These are phyloP conservation scores for Sebastes alutus DNA, from an alignment of 2,797 vertebrate species.

Conservation along the genomic window DNA sequence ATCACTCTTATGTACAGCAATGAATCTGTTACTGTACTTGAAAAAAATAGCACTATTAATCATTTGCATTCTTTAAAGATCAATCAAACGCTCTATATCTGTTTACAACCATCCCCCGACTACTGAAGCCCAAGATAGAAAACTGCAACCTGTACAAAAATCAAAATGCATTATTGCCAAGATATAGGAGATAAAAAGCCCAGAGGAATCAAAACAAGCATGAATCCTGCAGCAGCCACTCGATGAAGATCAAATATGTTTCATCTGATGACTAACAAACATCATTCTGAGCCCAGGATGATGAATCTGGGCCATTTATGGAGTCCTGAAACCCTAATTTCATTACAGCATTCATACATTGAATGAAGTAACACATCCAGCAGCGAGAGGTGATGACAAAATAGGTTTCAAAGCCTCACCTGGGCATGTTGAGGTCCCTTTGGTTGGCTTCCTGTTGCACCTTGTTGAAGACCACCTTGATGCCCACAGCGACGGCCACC, in stretches of 20 bases:
- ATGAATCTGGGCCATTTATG: constrained; percentile 60
- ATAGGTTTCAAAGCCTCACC: constrained; percentile 71
- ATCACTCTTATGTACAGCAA: background rate
- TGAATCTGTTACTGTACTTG: background rate
- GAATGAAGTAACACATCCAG: constrained; percentile 9
- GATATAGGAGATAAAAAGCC: constrained; percentile 27
- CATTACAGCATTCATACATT: constrained; percentile 20
- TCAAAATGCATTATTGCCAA: constrained; percentile 26
- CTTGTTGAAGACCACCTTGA: constrained; percentile 94
- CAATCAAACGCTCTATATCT: background rate
- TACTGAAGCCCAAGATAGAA: background rate
- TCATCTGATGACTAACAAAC: constrained; percentile 61
- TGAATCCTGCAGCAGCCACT: constrained; percentile 43
- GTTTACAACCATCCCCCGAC: constrained; percentile 1
- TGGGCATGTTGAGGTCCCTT: constrained; percentile 92
- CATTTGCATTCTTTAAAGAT: background rate
- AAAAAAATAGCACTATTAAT: background rate
- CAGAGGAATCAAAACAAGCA: constrained; percentile 37
- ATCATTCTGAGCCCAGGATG: constrained; percentile 53
- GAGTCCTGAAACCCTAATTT: constrained; percentile 53
- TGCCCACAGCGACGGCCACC: constrained; percentile 89
- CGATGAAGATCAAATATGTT: constrained; percentile 57
- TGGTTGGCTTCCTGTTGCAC: constrained; percentile 90
- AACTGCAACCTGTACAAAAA: constrained; percentile 26
- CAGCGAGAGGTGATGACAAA: background rate